These are phyloP conservation scores for pig (Sus scrofa) DNA, from an alignment of 2,113 vertebrate species.

Conservation along the genomic window T2T-Sscrofa CM000826.6:57902001-57902500, in stretches of 20 bases:
- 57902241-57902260: background rate
- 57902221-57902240: background rate
- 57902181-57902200: background rate
- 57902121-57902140: background rate
- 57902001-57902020: background rate
- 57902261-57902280: background rate
- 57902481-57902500: background rate
- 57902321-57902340: background rate
- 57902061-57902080: background rate
- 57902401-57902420: background rate
- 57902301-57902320: too few species aligned
- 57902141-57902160: background rate
- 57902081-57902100: background rate
- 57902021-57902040: background rate
- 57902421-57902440: background rate
- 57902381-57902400: background rate
- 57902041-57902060: background rate
- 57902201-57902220: background rate
- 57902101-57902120: background rate
- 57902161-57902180: background rate
- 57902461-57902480: background rate
- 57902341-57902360: background rate
- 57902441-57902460: background rate
- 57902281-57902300: background rate
- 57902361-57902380: background rate